phyloP scores from a whole-genome alignment of 2,113 vertebrate genomes.

The Platichthys flesus region DNA sequence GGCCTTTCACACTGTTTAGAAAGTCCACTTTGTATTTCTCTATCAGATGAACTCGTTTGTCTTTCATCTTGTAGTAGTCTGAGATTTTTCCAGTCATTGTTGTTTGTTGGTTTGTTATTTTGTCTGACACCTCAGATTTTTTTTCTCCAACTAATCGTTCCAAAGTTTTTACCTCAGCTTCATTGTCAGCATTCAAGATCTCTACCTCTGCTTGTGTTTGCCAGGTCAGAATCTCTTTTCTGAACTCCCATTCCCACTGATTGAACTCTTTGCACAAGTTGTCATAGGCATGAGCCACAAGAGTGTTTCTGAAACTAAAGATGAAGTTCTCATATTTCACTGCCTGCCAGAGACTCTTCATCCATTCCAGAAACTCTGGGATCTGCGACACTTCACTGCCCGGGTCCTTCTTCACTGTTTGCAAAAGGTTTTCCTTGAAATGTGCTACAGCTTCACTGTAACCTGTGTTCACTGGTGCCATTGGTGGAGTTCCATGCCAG shows the following conservation, averaged over 20 bases:
- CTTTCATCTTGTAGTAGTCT: conserved; percentile 64
- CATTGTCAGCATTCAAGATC: conserved; percentile 58
- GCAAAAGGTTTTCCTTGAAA: conserved; percentile 69
- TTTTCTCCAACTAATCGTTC: background rate
- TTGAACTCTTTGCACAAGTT: conserved; percentile 54
- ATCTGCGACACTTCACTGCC: background rate
- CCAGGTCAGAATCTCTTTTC: conserved; percentile 56
- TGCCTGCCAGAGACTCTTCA: conserved; percentile 68
- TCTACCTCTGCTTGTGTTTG: conserved; percentile 34
- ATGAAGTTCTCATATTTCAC: conserved; percentile 79
- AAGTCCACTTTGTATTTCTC: conserved; percentile 76
- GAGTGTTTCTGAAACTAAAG: conserved; percentile 73
- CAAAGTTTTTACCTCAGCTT: background rate
- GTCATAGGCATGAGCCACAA: conserved; percentile 64
- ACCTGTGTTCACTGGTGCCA: conserved; percentile 75
- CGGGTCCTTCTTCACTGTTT: conserved; percentile 5
- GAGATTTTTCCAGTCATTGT: conserved; percentile 21
- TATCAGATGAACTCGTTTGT: conserved; percentile 54
- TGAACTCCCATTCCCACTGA: conserved; percentile 73
- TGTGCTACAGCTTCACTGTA: conserved; percentile 70
- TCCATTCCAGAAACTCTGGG: conserved; percentile 64
- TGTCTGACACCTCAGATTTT: background rate
- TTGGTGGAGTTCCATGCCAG: conserved; percentile 78
- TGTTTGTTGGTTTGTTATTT: background rate
- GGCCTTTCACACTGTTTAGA: conserved; percentile 22